Conservation (phyloP, 1,140 invertebrate species). For the Drosophila truncata region DNA sequence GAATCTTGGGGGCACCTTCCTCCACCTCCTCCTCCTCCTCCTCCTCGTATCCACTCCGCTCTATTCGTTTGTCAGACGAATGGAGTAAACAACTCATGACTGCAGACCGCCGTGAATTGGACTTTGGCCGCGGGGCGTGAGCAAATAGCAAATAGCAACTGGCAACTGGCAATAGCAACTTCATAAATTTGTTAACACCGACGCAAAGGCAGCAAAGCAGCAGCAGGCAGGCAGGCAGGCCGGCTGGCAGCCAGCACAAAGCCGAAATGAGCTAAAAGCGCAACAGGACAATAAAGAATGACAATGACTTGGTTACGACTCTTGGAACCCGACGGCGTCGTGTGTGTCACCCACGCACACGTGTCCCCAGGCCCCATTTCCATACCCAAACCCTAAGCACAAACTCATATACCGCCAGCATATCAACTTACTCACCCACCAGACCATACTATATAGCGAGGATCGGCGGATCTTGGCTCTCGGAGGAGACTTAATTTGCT, state of each 20-base stretch:
- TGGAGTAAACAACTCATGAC: slow-evolving; percentile 40
- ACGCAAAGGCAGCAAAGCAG: slow-evolving; percentile 30
- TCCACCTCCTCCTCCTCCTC: background rate
- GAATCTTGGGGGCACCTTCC: slow-evolving; percentile 42
- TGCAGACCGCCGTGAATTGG: slow-evolving; percentile 59
- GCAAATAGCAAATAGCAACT: slow-evolving; percentile 48
- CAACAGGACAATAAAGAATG: slow-evolving; percentile 63
- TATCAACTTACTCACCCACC: slow-evolving; percentile 58
- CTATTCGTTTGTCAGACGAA: slow-evolving; percentile 36
- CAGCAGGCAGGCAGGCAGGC: background rate
- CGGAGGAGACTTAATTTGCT: slow-evolving; percentile 49
- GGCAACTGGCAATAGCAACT: slow-evolving; percentile 36
- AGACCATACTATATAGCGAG: slow-evolving; percentile 2
- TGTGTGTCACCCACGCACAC: slow-evolving; percentile 62
- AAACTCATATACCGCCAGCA: slow-evolving; percentile 10
- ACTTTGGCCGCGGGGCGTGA: slow-evolving; percentile 54
- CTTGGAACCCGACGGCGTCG: slow-evolving; percentile 29
- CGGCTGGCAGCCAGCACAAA: slow-evolving; percentile 30
- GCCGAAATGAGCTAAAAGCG: slow-evolving; percentile 52
- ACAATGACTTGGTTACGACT: slow-evolving; percentile 53
- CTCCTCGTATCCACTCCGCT: background rate
- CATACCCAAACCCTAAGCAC: slow-evolving; percentile 3
- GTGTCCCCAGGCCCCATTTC: slow-evolving; percentile 37
- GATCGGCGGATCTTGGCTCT: background rate
- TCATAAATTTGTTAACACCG: slow-evolving; percentile 64